phyloP scores from a whole-genome alignment of 2,888 invertebrate genomes.

The Hartigia nigra region DNA sequence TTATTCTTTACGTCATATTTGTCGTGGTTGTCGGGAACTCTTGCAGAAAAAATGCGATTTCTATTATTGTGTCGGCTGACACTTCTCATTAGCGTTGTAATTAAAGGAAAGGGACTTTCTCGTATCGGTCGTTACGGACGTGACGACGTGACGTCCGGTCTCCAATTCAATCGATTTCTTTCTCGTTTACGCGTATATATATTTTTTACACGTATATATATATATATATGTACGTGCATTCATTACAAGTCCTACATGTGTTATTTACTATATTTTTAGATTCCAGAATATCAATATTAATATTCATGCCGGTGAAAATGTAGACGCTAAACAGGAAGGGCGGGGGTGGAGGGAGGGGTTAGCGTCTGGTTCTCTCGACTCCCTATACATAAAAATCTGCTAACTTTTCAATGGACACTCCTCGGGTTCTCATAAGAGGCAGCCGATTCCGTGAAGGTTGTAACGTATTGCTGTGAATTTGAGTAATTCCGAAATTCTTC shows the following conservation, averaged over 20 bases:
- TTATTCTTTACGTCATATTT: background rate
- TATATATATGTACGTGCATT: too few relatives aligned
- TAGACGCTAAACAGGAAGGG: background rate
- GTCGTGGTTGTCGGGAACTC: background rate
- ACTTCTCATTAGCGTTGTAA: background rate
- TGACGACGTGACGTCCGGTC: background rate
- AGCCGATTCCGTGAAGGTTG: too few relatives aligned
- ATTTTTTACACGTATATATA: background rate
- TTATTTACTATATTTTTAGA: background rate
- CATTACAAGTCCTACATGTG: background rate
- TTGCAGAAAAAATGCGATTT: background rate
- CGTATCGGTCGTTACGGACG: background rate
- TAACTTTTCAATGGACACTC: too few relatives aligned
- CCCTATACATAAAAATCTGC: background rate
- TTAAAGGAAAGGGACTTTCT: background rate
- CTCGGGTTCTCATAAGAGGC: too few relatives aligned
- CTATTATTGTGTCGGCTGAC: background rate
- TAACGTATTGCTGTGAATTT: background rate
- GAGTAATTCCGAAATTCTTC: background rate
- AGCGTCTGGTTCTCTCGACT: background rate
- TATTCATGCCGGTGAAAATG: background rate
- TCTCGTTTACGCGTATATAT: background rate
- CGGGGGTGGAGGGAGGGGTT: too few relatives aligned
- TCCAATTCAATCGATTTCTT: background rate
- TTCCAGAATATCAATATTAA: background rate